Base-by-base conservation (phyloP, 1,140 invertebrate genomes). In the Caenorhabditis inopinata region DNA sequence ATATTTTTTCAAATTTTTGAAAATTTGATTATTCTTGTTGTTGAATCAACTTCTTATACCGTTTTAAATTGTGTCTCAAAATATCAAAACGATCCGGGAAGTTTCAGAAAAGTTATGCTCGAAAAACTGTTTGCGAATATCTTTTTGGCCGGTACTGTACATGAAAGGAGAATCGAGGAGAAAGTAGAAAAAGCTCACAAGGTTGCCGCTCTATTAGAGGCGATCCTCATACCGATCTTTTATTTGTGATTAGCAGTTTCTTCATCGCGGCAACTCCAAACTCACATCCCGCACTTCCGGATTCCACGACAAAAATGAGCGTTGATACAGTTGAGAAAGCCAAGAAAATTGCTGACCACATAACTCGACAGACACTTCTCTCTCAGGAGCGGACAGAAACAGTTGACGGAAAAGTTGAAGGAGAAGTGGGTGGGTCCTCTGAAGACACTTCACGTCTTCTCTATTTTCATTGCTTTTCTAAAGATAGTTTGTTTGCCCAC, bases 221-320 rank as follows among this genome's bases (percentile, higher is more conserved):
- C n/a, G n/a, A n/a, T n/a, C n/a, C n/a, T n/a, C n/a, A n/a, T n/a
- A n/a, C n/a, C n/a, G n/a, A n/a, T n/a, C n/a, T n/a, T n/a, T n/a
- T n/a, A n/a, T n/a, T n/a, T n/a, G n/a, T n/a, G n/a, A n/a, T n/a
- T n/a, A n/a, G n/a, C n/a, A n/a, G n/a, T n/a, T n/a, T n/a, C n/a
- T n/a, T n/a, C n/a, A n/a, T 7, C 12, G 2, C n/a, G 0, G 4
- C 21, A 48, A 18, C 11, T 14, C 12, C 1, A 42, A 51, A 76
- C 79, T 58, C 35, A 81, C 79, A 58, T 81, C 79, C 79, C 27
- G 76, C 79, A 45, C 23, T 47, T 42, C 79, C 79, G 1, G 73
- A 38, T 25, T 53, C 46, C 21, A 76, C 74, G 29, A 45, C 3
- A 16, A 29, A 6, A n/a, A 51, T 23, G 11, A 80, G 35, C 23